Percentiles rank a stretch among this genome's conserved stretches.
Evolutionary conservation across 2,797 vertebrate genomes (phyloP).

Genomic region (Nyctalus aviator): DNA sequence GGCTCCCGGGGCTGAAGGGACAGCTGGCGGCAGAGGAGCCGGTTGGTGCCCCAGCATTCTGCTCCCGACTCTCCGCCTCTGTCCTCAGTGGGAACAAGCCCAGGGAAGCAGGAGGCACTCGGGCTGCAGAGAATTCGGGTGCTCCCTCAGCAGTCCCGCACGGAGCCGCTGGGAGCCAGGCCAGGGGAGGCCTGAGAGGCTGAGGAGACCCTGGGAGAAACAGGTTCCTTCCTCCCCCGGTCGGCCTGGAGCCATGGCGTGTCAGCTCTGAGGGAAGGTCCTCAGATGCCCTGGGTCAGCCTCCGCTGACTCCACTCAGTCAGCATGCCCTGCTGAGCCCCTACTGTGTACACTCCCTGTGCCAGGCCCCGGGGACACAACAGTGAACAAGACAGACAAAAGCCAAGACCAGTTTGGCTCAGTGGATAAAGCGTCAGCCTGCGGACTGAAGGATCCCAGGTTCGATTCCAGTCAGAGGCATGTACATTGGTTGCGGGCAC

Average conservation of each 20-base stretch:
- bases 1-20: background rate
- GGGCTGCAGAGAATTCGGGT: background rate
- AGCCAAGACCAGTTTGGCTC: too few species aligned
- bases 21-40: background rate
- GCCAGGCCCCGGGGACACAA: background rate
- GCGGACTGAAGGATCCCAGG: too few species aligned
- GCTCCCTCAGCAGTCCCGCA: background rate
- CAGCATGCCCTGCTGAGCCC: background rate
- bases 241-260: background rate
- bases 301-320: background rate
- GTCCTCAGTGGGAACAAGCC: background rate
- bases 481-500: too few species aligned
- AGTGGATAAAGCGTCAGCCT: too few species aligned
- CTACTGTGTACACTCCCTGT: background rate
- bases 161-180: background rate
- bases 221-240: background rate
- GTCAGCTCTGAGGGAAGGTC: background rate
- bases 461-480: too few species aligned
- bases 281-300: background rate
- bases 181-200: background rate
- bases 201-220: background rate
- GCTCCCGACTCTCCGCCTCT: background rate
- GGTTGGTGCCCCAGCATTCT: rapidly evolving
- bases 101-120: background rate
- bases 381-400: background rate